Percentiles rank a stretch among this genome's conserved stretches.
Evolutionary conservation across 2,888 invertebrate genomes (phyloP).

Genomic region (Sinohyriopsis cumingii): DNA sequence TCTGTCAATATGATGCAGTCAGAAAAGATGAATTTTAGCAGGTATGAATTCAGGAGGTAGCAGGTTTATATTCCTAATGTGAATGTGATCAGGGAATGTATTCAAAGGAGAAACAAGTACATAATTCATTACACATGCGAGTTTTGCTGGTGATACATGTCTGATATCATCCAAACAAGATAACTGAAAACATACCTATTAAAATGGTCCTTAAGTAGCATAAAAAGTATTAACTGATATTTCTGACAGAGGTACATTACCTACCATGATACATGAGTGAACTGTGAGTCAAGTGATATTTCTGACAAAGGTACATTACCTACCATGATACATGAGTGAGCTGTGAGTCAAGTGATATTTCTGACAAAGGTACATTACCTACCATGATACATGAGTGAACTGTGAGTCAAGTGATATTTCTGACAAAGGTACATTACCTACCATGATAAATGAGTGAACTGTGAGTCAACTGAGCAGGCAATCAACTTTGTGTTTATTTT

Average conservation of each 20-base stretch:
- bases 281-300: constrained; percentile 94
- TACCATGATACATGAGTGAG: constrained; percentile 97
- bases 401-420: constrained; percentile 91
- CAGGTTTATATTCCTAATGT: too few relatives aligned
- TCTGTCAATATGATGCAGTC: too few relatives aligned
- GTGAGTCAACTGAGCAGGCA: constrained; percentile 96
- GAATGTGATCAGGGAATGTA: too few relatives aligned
- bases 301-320: constrained; percentile 8
- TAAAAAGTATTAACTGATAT: too few relatives aligned
- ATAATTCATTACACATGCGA: too few relatives aligned
- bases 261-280: constrained; percentile 95
- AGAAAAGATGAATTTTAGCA: too few relatives aligned
- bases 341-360: constrained; percentile 91
- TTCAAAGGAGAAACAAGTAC: too few relatives aligned
- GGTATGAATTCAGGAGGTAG: too few relatives aligned
- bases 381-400: constrained; percentile 97
- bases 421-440: constrained; percentile 42
- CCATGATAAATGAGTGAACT: constrained; percentile 98
- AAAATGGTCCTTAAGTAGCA: too few relatives aligned
- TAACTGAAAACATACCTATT: too few relatives aligned
- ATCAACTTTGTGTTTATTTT: constrained; percentile 89
- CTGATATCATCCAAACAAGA: too few relatives aligned
- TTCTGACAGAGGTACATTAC: constrained; percentile 1
- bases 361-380: constrained; percentile 10
- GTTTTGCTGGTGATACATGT: too few relatives aligned